Conservation (phyloP, 1,140 invertebrate species). For the Pseudobourletiella spinata region DNA sequence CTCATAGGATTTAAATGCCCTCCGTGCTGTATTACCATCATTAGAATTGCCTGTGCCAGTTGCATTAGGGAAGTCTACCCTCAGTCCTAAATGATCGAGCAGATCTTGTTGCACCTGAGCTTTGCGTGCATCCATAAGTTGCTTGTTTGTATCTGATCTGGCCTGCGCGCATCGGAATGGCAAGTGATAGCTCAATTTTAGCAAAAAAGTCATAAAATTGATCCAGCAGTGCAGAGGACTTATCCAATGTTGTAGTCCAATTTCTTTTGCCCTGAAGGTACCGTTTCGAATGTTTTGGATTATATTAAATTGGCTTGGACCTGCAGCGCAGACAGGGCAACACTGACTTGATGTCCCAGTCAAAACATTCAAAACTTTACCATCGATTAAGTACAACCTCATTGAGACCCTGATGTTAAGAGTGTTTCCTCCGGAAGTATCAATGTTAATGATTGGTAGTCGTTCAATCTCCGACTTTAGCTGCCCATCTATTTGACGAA, state of each 20-base stretch:
- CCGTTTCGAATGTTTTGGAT: neutral
- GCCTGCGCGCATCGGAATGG: neutral
- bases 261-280: neutral
- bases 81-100: neutral
- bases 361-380: neutral
- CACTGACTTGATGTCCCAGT: too few relatives aligned
- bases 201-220: neutral
- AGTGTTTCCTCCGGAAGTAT: neutral
- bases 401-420: neutral
- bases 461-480: neutral
- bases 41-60: constrained; percentile 11
- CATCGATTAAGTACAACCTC: neutral
- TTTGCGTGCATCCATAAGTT: neutral
- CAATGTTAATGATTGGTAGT: neutral
- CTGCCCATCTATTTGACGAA: neutral
- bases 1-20: neutral
- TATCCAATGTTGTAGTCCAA: neutral
- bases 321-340: neutral
- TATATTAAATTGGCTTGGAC: neutral
- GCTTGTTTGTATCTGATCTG: neutral
- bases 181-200: neutral
- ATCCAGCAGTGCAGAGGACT: constrained; percentile 4
- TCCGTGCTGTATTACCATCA: constrained; percentile 21
- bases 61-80: too few relatives aligned
- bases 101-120: neutral